Evolutionary conservation across 1,140 invertebrate species (phyloP).

Genomic region (Conopomorpha cramerella): DNA sequence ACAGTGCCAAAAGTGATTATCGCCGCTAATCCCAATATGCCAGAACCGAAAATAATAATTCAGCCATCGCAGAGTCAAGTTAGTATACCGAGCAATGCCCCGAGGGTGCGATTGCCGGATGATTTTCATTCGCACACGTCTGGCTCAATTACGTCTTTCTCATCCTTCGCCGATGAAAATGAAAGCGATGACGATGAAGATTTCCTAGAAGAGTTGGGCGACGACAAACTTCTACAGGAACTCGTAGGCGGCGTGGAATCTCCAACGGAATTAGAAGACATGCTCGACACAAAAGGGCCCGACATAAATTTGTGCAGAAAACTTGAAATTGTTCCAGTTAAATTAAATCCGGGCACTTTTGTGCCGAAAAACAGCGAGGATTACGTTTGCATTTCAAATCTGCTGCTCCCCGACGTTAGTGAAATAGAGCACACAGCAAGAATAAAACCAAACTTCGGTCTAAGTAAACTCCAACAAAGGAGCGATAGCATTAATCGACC

Average conservation of each 20-base stretch:
- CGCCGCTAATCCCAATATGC: constrained; percentile 27
- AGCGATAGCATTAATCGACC: constrained; percentile 46
- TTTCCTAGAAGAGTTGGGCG: constrained; percentile 26
- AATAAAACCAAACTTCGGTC: constrained; percentile 47
- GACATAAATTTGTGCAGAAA: constrained; percentile 44
- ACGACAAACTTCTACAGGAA: constrained; percentile 43
- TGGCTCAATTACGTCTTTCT: constrained; percentile 38
- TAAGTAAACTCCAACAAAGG: constrained; percentile 42
- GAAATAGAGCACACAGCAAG: constrained; percentile 37
- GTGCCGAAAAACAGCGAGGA: constrained; percentile 31
- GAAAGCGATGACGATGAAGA: constrained; percentile 38
- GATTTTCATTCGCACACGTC: constrained; percentile 37
- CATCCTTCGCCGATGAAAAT: constrained; percentile 41
- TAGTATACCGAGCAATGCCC: constrained; percentile 25
- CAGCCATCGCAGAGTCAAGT: constrained; percentile 28
- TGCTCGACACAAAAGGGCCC: constrained; percentile 54
- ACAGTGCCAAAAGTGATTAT: constrained; percentile 44
- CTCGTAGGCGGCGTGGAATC: constrained; percentile 43
- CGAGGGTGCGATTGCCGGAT: constrained; percentile 37
- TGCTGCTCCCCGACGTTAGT: constrained; percentile 31
- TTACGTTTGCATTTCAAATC: constrained; percentile 35
- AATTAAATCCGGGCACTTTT: constrained; percentile 25
- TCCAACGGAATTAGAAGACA: constrained; percentile 31
- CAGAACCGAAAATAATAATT: constrained; percentile 36
- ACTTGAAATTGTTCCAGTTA: constrained; percentile 46